These are phyloP conservation scores for Eubasilissa regina DNA, from an alignment of 1,140 invertebrate genomes.

Conservation along the genomic window DNA sequence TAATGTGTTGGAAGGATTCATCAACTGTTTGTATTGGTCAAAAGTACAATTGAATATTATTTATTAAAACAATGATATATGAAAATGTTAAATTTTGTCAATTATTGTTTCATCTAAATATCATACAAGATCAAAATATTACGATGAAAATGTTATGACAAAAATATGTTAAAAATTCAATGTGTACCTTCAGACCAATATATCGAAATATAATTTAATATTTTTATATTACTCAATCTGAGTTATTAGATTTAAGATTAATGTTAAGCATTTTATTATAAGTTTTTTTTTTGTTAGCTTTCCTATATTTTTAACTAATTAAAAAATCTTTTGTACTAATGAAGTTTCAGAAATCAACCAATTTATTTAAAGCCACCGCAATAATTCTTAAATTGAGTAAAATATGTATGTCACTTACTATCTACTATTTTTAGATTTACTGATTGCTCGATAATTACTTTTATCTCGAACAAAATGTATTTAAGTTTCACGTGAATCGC, in stretches of 20 bases:
- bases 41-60: neutral
- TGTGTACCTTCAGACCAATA: conserved; percentile 35
- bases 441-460: no score
- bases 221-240: conserved; percentile 47
- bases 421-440: no score
- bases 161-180: conserved; percentile 1
- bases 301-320: conserved; percentile 28
- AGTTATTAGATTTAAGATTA: conserved; percentile 41
- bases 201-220: conserved; percentile 43
- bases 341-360: no score
- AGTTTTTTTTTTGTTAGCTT: conserved; percentile 42
- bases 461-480: no score
- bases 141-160: neutral
- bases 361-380: no score
- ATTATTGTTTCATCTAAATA: conserved; percentile 2
- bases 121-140: neutral
- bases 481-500: no score
- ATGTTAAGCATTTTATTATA: conserved; percentile 33
- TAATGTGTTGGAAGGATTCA: neutral
- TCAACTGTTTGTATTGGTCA: conserved; percentile 1
- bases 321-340: neutral
- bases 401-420: no score
- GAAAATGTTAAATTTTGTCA: conserved; percentile 9
- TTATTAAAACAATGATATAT: no score
- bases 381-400: no score